Percentiles rank a stretch among this genome's conserved stretches.
These are phyloP conservation scores for Gorsachius magnificus DNA, from an alignment of 2,797 vertebrate genomes.

Conservation along the genomic window DNA sequence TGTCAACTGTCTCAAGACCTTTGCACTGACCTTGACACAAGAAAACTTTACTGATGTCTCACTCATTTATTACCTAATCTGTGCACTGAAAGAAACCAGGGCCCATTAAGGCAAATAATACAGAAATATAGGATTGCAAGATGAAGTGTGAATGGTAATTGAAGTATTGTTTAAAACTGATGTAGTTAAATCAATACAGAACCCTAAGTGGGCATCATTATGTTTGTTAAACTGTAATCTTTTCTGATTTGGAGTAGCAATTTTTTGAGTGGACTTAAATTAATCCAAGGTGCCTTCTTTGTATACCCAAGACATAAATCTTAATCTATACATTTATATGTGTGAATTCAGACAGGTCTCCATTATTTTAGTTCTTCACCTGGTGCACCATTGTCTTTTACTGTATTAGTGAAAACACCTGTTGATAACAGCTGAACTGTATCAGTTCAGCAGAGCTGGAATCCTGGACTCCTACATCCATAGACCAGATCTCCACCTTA, in stretches of 20 bases:
- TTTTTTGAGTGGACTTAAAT: neutral
- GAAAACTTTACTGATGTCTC: neutral
- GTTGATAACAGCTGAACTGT: neutral
- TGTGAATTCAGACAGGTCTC: neutral
- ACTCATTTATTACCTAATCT: neutral
- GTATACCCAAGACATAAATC: neutral
- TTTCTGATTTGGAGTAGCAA: neutral
- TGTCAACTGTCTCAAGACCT: neutral
- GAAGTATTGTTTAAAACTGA: neutral
- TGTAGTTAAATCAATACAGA: neutral
- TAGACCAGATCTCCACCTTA: neutral
- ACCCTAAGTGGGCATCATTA: neutral
- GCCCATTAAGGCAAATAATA: neutral
- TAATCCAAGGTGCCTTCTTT: neutral
- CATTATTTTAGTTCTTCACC: neutral
- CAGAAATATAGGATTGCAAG: neutral
- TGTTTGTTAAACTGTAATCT: neutral
- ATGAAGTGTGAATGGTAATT: neutral
- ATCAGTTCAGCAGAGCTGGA: neutral
- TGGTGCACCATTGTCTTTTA: neutral
- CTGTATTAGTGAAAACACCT: neutral
- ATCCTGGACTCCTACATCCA: neutral
- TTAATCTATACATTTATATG: neutral
- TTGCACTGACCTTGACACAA: neutral
- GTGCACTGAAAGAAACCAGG: neutral